Conservation (phyloP, 35 echinoderm and acorn worm species). For the Ophioderma brevispina region DNA sequence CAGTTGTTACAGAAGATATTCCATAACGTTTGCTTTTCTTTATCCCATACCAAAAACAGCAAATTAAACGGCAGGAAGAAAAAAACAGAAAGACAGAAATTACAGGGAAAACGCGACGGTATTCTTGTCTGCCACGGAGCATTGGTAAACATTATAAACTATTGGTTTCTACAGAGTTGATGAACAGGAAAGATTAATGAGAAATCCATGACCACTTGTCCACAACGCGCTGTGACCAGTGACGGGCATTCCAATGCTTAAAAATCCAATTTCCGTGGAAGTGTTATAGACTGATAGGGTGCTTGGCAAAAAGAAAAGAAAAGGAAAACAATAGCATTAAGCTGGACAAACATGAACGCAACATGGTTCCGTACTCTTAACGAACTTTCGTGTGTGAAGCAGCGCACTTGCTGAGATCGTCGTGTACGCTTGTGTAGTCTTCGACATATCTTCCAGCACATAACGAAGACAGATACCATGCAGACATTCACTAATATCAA, state of each 20-base stretch:
- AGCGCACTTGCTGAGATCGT: background rate
- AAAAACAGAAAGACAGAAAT: too few species aligned
- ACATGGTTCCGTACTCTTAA: constrained; percentile 1
- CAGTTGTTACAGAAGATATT: too few species aligned
- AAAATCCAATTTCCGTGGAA: constrained; percentile 9
- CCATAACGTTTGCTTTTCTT: too few species aligned
- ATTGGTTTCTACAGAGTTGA: constrained; percentile 63
- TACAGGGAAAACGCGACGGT: background rate
- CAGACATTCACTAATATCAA: constrained; percentile 47
- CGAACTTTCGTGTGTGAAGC: background rate
- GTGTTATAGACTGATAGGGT: constrained; percentile 29
- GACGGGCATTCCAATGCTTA: background rate
- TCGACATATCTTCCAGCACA: constrained; percentile 49
- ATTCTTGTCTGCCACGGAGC: constrained; percentile 23
- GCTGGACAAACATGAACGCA: constrained; percentile 56
- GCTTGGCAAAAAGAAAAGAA: constrained; percentile 27
- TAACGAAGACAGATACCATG: constrained; percentile 13
- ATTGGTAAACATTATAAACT: constrained; percentile 66
- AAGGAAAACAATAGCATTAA: constrained; percentile 50
- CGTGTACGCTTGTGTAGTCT: constrained; percentile 28
- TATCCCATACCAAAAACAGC: too few species aligned
- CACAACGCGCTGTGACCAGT: background rate
- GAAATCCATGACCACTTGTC: background rate
- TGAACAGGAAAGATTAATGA: constrained; percentile 39
- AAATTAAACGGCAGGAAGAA: too few species aligned